Evolutionary conservation across 2,113 vertebrate species (phyloP), one percentile per base, ranked within the genome.

Genomic region (Semicossyphus pulcher): DNA sequence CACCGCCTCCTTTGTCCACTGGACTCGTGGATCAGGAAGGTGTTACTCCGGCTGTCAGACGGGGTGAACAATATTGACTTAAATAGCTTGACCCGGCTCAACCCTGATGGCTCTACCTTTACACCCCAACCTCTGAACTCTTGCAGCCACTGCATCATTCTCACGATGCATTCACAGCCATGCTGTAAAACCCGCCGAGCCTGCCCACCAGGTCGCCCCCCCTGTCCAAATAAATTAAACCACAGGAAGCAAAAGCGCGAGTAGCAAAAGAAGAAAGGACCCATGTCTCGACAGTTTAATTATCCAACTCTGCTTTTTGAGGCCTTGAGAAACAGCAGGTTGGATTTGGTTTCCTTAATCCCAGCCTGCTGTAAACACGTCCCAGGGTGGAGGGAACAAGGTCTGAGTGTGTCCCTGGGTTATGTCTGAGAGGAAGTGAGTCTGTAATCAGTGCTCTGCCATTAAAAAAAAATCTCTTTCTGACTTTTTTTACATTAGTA

Each of bases 201-300:
- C 61, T 72, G 49, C 90, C 76, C 73, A 81, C 71, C 49, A 57
- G 84, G 74, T 68, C 37, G 69, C 58, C 80, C 32, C 47, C 80
- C 80, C 74, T 85, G 86, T 92, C 91, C 81, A 86, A 83, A 89
- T 91, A 90, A 86, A 94, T 93, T 80, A 89, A 84, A 91, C 82
- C 34, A 31, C 83, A 49, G 68, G 68, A 83, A 85, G 61, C 28
- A 75, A 88, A 63, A 44, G 37, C 47, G 31, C 36, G n/a, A n/a
- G n/a, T n/a, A n/a, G n/a, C n/a, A 7, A 67, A 49, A 60, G 52
- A 79, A 80, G 64, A 87, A 60, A 74, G 68, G 78, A 73, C 57
- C 60, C 39, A 49, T 72, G 83, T 87, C 78, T 87, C 23, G 18
- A 78, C 77, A 78, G 82, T 91, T 90, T 90, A 93, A 93, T 93